These are phyloP conservation scores for Lucilia sericata DNA, from an alignment of 1,140 invertebrate species.

Conservation along the genomic window DNA sequence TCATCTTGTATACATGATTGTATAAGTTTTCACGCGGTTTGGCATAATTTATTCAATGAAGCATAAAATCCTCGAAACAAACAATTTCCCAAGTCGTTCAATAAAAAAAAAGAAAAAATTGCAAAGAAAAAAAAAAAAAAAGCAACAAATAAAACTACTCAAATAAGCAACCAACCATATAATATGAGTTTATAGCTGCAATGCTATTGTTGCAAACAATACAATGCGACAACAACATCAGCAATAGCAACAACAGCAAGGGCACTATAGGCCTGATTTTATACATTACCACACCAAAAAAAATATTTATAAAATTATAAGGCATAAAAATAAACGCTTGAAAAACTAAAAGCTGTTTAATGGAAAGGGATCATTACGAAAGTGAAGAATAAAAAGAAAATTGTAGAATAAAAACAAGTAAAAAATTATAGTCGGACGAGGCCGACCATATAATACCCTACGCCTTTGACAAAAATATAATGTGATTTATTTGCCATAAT, in stretches of 20 bases:
- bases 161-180: background rate
- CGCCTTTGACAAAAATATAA: no score
- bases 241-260: background rate
- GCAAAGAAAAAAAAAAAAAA: background rate
- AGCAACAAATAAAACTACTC: background rate
- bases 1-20: background rate
- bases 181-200: slow-evolving; percentile 4
- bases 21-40: slow-evolving; percentile 11
- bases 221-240: background rate
- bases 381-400: background rate
- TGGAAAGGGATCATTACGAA: no score
- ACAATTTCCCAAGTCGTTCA: background rate
- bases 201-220: slow-evolving; percentile 3
- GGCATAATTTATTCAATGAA: background rate
- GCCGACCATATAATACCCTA: no score
- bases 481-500: no score
- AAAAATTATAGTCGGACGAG: no score
- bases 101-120: no score
- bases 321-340: background rate
- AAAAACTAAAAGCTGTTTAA: background rate
- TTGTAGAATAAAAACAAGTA: no score
- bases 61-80: background rate
- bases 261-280: background rate
- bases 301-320: background rate
- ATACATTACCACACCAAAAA: background rate